A percentile compares a stretch with the other conserved stretches of the same genome.
Conservation (phyloP, 2,888 invertebrate species). For the Volucella inanis region DNA sequence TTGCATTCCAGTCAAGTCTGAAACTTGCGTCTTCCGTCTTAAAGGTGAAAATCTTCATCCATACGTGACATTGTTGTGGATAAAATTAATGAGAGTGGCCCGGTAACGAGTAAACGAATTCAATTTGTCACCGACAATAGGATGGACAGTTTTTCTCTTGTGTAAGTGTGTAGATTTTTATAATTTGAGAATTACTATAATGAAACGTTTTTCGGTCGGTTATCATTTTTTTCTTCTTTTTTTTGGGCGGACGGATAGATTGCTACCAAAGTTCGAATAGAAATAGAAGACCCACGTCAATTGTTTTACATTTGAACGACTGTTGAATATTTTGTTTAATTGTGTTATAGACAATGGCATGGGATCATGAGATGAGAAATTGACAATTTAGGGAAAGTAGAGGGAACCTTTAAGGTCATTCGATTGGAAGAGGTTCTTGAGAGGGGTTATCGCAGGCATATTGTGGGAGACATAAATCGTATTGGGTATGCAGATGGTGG, state of each 20-base stretch:
- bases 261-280: too few relatives aligned
- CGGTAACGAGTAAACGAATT: conserved; percentile 36
- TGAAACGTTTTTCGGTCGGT: conserved; percentile 18
- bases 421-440: conserved; percentile 15
- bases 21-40: conserved; percentile 35
- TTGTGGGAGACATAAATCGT: background rate
- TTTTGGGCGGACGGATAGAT: conserved; percentile 38
- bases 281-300: conserved; percentile 34
- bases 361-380: conserved; percentile 31
- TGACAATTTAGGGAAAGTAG: conserved; percentile 19
- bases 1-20: conserved; percentile 57
- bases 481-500: conserved; percentile 6
- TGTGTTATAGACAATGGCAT: conserved; percentile 27
- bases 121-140: conserved; percentile 27
- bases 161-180: conserved; percentile 32
- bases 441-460: conserved; percentile 6
- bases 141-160: background rate
- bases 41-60: conserved; percentile 60
- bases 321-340: conserved; percentile 10
- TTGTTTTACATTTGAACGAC: conserved; percentile 26
- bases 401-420: conserved; percentile 22
- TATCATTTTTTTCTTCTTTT: background rate
- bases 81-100: conserved; percentile 61
- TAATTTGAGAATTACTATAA: conserved; percentile 64
- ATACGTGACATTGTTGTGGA: conserved; percentile 68